A percentile compares a stretch with the other conserved stretches of the same genome.
phyloP scores from a whole-genome alignment of 2,113 vertebrate genomes.

The Sprattus sprattus region DNA sequence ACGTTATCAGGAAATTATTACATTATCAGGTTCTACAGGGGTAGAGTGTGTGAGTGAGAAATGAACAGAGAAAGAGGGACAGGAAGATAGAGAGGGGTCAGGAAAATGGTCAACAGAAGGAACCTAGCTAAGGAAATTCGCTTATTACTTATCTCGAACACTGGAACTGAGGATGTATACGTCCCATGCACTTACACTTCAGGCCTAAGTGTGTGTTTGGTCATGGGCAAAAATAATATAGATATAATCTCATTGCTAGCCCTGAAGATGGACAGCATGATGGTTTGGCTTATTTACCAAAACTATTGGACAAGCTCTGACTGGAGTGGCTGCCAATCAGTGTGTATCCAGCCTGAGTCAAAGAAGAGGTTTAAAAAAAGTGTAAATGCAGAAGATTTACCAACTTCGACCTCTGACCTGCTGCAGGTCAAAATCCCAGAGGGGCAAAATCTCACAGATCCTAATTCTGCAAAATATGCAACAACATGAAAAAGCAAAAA shows the following conservation, averaged over 20 bases:
- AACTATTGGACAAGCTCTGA: background rate
- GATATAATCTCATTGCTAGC: background rate
- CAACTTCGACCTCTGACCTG: slow-evolving; percentile 95
- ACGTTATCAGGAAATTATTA: no score
- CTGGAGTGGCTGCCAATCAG: slow-evolving; percentile 30
- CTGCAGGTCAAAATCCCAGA: slow-evolving; percentile 84
- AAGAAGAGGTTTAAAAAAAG: slow-evolving; percentile 80
- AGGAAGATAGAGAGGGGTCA: slow-evolving; percentile 15
- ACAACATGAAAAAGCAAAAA: slow-evolving; percentile 87
- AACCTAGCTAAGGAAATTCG: background rate
- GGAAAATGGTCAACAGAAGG: no score
- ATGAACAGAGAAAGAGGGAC: background rate
- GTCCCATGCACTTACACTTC: background rate
- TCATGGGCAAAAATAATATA: background rate
- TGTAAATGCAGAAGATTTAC: slow-evolving; percentile 97
- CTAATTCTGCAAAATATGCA: slow-evolving; percentile 99
- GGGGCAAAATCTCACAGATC: slow-evolving; percentile 91
- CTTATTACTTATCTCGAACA: background rate
- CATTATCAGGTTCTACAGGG: no score
- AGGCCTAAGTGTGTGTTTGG: background rate
- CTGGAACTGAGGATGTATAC: background rate
- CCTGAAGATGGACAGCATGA: background rate
- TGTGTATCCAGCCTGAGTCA: slow-evolving; percentile 41
- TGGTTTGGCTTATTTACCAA: background rate
- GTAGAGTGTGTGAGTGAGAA: background rate